Evolutionary conservation across 2,888 invertebrate genomes (phyloP).

Genomic region (Troglohyphantes excavatus): DNA sequence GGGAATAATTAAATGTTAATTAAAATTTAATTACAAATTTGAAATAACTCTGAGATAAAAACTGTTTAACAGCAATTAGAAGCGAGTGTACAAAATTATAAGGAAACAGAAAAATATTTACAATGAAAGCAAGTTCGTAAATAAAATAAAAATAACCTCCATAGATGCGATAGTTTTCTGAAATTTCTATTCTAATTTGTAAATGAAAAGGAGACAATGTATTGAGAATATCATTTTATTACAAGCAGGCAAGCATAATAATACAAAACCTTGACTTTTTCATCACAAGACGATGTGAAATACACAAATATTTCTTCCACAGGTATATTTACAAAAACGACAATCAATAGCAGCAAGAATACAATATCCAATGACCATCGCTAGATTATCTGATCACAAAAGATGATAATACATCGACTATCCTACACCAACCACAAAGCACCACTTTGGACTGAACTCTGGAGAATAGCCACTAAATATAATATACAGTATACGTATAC

Average conservation of each 20-base stretch:
- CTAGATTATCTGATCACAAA: slow-evolving; percentile 63
- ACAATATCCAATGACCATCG: slow-evolving; percentile 56
- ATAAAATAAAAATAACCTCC: too few species aligned
- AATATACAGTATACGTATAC: slow-evolving; percentile 53
- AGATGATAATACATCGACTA: slow-evolving; percentile 52
- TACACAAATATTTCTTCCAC: slow-evolving; percentile 76
- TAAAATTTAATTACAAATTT: too few species aligned
- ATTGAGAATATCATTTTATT: slow-evolving; percentile 79
- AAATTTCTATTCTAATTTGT: too few species aligned
- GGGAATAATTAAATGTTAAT: too few species aligned
- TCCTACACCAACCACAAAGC: slow-evolving; percentile 64
- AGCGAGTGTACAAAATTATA: too few species aligned
- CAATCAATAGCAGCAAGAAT: slow-evolving; percentile 76
- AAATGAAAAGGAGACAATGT: not conserved
- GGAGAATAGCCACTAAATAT: slow-evolving; percentile 54
- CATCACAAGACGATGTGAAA: slow-evolving; percentile 75
- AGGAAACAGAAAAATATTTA: too few species aligned
- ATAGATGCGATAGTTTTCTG: too few species aligned
- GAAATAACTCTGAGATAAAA: too few species aligned
- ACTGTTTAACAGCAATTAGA: too few species aligned
- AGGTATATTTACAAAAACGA: slow-evolving; percentile 77
- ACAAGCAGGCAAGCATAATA: slow-evolving; percentile 79
- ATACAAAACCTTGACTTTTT: slow-evolving; percentile 77
- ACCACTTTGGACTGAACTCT: slow-evolving; percentile 25
- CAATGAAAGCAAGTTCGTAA: too few species aligned